Evolutionary conservation across 2,888 invertebrate species (phyloP).

Genomic region (Tetranychus piercei): DNA sequence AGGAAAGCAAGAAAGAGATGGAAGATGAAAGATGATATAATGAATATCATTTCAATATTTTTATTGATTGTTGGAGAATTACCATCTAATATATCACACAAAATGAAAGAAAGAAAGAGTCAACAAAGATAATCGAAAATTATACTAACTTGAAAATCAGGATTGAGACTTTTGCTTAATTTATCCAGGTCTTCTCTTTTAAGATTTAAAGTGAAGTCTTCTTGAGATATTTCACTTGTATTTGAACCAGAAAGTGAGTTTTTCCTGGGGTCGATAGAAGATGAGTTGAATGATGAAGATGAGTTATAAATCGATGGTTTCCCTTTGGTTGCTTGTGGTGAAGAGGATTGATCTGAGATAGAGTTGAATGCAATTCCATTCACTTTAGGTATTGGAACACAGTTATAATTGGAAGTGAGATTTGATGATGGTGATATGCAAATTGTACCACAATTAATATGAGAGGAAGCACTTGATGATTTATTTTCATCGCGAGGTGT

Average conservation of each 20-base stretch:
- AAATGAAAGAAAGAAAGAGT: too few relatives aligned
- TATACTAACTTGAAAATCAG: background rate
- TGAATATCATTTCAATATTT: too few relatives aligned
- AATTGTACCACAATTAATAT: background rate
- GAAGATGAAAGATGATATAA: too few relatives aligned
- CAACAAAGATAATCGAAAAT: background rate
- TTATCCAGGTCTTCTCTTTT: background rate
- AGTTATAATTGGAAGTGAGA: background rate
- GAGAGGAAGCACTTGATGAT: conserved; percentile 1
- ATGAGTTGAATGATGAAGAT: conserved; percentile 1
- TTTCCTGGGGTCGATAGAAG: conserved; percentile 1
- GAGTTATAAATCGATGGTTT: background rate
- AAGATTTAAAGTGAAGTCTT: background rate
- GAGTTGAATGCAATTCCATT: background rate
- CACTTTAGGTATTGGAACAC: background rate
- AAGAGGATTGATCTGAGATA: background rate
- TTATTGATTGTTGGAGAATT: too few relatives aligned
- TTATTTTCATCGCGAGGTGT: background rate
- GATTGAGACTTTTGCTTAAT: background rate
- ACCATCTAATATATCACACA: too few relatives aligned
- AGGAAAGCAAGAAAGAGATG: too few relatives aligned
- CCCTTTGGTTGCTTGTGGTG: background rate
- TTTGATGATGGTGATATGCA: background rate
- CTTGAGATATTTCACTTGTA: background rate
- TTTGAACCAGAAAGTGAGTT: background rate